Base-by-base conservation (phyloP, 23 tunicate genomes). In the Ciona savignyi region DNA sequence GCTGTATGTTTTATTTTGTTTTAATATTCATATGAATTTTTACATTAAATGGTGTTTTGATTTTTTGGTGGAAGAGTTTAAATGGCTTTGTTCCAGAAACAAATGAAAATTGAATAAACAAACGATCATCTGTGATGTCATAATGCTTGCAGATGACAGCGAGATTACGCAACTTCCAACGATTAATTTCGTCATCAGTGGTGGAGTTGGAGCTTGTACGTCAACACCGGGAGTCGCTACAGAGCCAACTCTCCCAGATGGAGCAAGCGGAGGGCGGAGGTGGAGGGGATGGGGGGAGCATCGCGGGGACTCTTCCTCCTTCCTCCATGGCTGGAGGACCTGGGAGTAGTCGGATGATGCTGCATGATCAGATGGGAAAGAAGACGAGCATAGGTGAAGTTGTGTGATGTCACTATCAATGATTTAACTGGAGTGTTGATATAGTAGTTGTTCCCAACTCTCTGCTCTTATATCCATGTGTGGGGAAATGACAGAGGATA, bases 271-370 rank as follows among this genome's bases (percentile, higher is more conserved):
- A 88, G 70, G 72, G 80, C 30, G 34, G 77, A 3, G 86, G 84
- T 19, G 87, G 67, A 4, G 94, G 94, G 31, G 94, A 87, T 80
- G 84, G 79, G 23, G 87, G 75, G 23, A 80, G 96, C 60, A 84
- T 70, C 64, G 89, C 89, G 2, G 96, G 96, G 3, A 88, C 96
- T 23, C 76, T 88, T 11, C 81, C 83, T 0, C 96, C 96, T 3
- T 88, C 96, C 2, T 88, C 96, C 74, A 88, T 88, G 96, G 96
- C 96, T 15, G 95, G 95, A 0, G 96, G 96, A 33, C 96, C 96
- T 30, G 96, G 96, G 51, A 88, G 96, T 71, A 88, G 96, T 70
- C 65, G 87, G 33, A 88, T 88, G 96, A 77, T 88, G 87, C 63
- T 62, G 25, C 83, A 77, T 60, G 96, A 88, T 77, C 86, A 88